Evolutionary conservation across 2,113 vertebrate genomes (phyloP), one percentile per base, ranked within the genome.

Genomic region (Meriones unguiculatus): DNA sequence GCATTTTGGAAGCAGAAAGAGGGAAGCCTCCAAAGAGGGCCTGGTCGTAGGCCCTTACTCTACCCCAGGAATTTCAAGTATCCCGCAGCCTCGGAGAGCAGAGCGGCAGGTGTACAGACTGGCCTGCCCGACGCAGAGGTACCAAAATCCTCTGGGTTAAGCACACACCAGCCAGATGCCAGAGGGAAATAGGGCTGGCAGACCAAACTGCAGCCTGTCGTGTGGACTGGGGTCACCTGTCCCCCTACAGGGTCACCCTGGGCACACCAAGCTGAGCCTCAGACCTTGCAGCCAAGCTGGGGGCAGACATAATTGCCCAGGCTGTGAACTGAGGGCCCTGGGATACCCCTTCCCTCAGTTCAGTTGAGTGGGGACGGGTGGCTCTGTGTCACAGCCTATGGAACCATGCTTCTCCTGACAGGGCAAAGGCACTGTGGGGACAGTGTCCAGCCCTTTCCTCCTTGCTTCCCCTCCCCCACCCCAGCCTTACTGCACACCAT

Each of bases 401-500:
- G 32, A 59, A 20, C 24, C 20, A 35, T 32, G 69, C 69, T 73
- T 14, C 11, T 35, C 76, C 77, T 0, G 0, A 3, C 3, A 14
- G 14, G 82, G 59, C 2, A 25, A 4, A 25, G 86, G 70, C n/a
- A 1, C 75, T 65, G 22, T 17, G 50, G 78, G 64, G 17, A 35
- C 1, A 3, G 72, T 24, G 32, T 9, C 78, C 0, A 3, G 52
- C 52, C n/a, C 69, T 76, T 57, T 62, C 72, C 78, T 70, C 73
- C 82, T 97, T 86, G 88, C 96, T 90, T 73, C 87, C 95, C 95
- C 65, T 28, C 20, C 93, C 11, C 69, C 73, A 65, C 95, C 92
- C 84, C 95, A 91, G 98, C 98, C 97, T 98, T 97, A 98, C 92
- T 87, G 90, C 90, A 96, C 94, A 97, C 2, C 82, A 94, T 0